Conservation (phyloP, 2,113 vertebrate species). For the Romanogobio albipinnatus region DNA sequence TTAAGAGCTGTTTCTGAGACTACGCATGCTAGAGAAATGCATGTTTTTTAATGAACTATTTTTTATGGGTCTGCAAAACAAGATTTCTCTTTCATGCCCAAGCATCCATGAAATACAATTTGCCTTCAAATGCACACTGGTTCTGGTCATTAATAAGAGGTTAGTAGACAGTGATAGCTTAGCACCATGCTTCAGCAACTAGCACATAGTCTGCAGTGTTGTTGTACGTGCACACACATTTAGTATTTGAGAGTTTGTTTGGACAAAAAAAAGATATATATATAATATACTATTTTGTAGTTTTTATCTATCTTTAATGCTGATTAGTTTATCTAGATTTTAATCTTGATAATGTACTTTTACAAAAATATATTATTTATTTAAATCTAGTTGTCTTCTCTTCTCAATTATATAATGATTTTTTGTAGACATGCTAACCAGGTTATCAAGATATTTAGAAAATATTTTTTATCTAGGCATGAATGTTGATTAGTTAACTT, state of each 20-base stretch:
- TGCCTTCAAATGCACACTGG: slow-evolving; percentile 59
- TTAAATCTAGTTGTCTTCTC: too few species aligned
- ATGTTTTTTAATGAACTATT: slow-evolving; percentile 69
- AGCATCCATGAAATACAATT: slow-evolving; percentile 70
- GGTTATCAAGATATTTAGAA: too few species aligned
- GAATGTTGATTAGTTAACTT: too few species aligned
- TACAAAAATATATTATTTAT: too few species aligned
- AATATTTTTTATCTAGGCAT: too few species aligned
- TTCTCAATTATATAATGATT: too few species aligned
- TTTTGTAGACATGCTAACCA: too few species aligned
- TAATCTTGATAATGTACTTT: too few species aligned
- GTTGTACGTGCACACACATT: neutral
- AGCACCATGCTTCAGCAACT: slow-evolving; percentile 18
- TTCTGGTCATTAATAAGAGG: slow-evolving; percentile 60
- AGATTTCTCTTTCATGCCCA: slow-evolving; percentile 73
- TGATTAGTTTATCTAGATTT: too few species aligned
- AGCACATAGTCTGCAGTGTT: neutral
- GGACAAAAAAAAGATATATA: neutral
- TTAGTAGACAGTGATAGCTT: slow-evolving; percentile 36
- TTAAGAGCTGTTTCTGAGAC: slow-evolving; percentile 66
- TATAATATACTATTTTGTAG: too few species aligned
- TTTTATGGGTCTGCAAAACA: slow-evolving; percentile 72
- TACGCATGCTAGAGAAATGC: slow-evolving; percentile 59
- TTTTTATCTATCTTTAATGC: too few species aligned
- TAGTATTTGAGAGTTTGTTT: neutral